A percentile compares a stretch with the other conserved stretches of the same genome.
phyloP scores from a whole-genome alignment of 2,888 invertebrate genomes.

The Flexamia atlantica region DNA sequence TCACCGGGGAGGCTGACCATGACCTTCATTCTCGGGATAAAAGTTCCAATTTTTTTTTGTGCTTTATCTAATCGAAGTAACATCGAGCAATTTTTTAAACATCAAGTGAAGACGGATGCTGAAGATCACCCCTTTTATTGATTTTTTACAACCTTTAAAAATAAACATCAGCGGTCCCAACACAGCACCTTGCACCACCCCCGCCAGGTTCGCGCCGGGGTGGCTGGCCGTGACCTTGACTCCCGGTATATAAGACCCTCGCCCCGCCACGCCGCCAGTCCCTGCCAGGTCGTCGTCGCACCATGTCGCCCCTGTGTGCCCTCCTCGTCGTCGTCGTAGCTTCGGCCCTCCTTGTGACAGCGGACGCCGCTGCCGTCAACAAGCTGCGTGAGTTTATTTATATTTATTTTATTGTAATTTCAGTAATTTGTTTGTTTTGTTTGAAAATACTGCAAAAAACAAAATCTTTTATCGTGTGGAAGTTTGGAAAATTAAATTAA shows the following conservation, averaged over 20 bases:
- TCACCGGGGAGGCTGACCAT: not conserved
- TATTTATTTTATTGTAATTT: not conserved
- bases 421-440: too few species aligned
- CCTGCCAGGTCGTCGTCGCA: not conserved
- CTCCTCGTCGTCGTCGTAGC: slow-evolving; percentile 19
- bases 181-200: too few species aligned
- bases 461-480: too few species aligned
- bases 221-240: slow-evolving; percentile 34
- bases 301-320: not conserved
- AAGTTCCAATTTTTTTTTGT: too few species aligned
- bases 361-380: slow-evolving; percentile 1
- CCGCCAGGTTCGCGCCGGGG: not conserved
- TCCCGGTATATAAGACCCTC: slow-evolving; percentile 24
- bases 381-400: slow-evolving; percentile 36
- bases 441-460: too few species aligned
- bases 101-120: too few species aligned
- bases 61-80: too few species aligned
- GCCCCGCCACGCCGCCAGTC: not conserved
- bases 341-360: not conserved
- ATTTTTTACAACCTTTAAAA: too few species aligned
- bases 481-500: too few species aligned
- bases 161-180: too few species aligned
- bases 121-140: too few species aligned
- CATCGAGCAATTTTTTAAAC: too few species aligned
- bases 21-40: slow-evolving; percentile 44